Base-by-base conservation (phyloP, 2,888 invertebrate species). In the Sarcophaga subvicina region DNA sequence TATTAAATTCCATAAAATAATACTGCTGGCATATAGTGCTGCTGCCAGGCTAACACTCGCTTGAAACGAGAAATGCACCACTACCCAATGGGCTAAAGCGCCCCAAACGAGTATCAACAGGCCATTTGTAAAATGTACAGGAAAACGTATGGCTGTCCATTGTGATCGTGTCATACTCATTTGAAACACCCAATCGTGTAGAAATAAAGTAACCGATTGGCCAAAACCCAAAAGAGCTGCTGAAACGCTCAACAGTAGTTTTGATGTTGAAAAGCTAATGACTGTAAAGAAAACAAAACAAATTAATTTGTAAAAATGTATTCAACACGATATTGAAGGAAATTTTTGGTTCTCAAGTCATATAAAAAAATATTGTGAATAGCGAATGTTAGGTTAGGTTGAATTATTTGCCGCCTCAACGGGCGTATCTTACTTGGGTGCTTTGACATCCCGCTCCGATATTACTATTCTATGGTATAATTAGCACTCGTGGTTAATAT, bases 221-320 rank as follows among this genome's bases (percentile, higher is more conserved):
- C 93, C 93, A 47, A 93, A 93, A n/a, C 93, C 93, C 59, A 93
- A 87, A 0, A 93, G 88, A 3, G 93, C 93, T 2, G 93, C 92
- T 6, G 93, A 93, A 3, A 93, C 92, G 80, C 93, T 93, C 63
- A 93, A 88, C 71, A 93, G 89, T 47, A 93, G 90, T 88, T 93
- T 93, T 5, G 93, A 93, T 0, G 91, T 92, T 69, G 93, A 93
- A 82, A 93, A 91, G 87, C 93, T 93, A 54, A 93, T 93, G 85
- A 92, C 93, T 93, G 76, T 10, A 89, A 54, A 17, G 54, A 54
- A 17, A 54, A 54, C 4, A 17, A 14, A 54, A 37, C 37, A 54
- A 54, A 14, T 54, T 12, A 54, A 54, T 0, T 54, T 54, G 2
- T 54, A 4, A 54, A 12, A 14, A 12, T 17, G 4, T 54, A 14